Percentiles rank a stretch among this genome's conserved stretches.
phyloP scores from a whole-genome alignment of 1,140 invertebrate genomes.

The Dufourea novaeangliae region DNA sequence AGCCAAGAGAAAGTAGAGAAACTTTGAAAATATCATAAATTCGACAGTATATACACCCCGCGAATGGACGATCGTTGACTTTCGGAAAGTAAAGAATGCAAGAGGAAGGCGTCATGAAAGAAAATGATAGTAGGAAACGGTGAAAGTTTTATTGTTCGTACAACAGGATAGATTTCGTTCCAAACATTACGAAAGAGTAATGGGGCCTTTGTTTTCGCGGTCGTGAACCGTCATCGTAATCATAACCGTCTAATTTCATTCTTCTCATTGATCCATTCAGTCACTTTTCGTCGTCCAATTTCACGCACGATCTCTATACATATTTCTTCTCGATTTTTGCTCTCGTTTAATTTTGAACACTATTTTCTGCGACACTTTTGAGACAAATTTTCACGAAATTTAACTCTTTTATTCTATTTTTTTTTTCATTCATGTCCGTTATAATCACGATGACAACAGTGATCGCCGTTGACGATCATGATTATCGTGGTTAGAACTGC shows the following conservation, averaged over 20 bases:
- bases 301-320: neutral
- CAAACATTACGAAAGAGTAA: slow-evolving; percentile 25
- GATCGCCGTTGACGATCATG: slow-evolving; percentile 22
- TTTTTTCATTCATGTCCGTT: too few species aligned
- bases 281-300: neutral
- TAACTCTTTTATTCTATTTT: too few species aligned
- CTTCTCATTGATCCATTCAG: neutral
- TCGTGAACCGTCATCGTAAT: slow-evolving; percentile 6
- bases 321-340: neutral
- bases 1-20: too few species aligned
- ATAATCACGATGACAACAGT: slow-evolving; percentile 20
- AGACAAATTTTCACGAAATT: too few species aligned
- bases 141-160: slow-evolving; percentile 50
- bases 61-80: neutral
- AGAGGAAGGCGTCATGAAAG: slow-evolving; percentile 5
- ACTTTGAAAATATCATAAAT: too few species aligned
- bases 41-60: neutral
- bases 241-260: neutral
- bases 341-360: neutral
- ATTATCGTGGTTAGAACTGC: slow-evolving; percentile 12
- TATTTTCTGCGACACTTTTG: neutral
- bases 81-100: neutral
- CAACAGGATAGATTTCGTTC: slow-evolving; percentile 19
- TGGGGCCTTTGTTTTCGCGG: neutral
- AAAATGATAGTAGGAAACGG: slow-evolving; percentile 38